Evolutionary conservation across 2,797 vertebrate genomes (phyloP), one percentile per base, ranked within the genome.

Genomic region (Melopsittacus undulatus): DNA sequence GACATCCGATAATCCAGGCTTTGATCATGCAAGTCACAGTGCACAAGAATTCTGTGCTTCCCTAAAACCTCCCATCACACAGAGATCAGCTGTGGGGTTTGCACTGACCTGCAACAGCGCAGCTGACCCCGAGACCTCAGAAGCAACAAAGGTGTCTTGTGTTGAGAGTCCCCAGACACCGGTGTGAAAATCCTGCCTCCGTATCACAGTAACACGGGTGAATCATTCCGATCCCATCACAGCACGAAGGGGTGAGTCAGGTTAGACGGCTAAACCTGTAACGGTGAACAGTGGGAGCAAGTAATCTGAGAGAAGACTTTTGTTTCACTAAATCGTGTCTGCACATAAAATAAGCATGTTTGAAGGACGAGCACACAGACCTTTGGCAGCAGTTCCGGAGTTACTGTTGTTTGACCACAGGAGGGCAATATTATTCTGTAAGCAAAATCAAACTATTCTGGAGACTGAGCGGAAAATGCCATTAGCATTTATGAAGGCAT

Each of bases 341-440:
- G 30, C 38, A 54, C 36, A 24, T 17, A 12, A 52, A 68, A 43
- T 46, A 75, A 66, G 49, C 23, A 8, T 2, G 1, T 51, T 29
- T n/a, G 42, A 66, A 38, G 12, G 62, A 46, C 0, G 0, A 24
- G 42, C 24, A 13, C 7, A 48, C 56, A 83, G 80, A 62, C 30
- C 38, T 51, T 40, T 13, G n/a, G 21, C 69, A 59, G 18, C 4
- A 57, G 51, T 8, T 75, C 29, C 0, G 3, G 67, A 16, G 23
- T 76, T 95, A 52, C 66, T 36, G 69, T 42, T 75, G 62, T 76
- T 76, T 84, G 93, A 89, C 95, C 95, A 95, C 96, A 67, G 67
- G 94, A 92, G 95, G 95, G 95, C 95, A 95, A 82, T 70, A n/a
- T 52, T 73, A 73, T 45, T 13, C 70, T 24, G 29, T 79, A 86